These are phyloP conservation scores for Pinctada fucata DNA, from an alignment of 2,888 invertebrate genomes.

Conservation along the genomic window DNA sequence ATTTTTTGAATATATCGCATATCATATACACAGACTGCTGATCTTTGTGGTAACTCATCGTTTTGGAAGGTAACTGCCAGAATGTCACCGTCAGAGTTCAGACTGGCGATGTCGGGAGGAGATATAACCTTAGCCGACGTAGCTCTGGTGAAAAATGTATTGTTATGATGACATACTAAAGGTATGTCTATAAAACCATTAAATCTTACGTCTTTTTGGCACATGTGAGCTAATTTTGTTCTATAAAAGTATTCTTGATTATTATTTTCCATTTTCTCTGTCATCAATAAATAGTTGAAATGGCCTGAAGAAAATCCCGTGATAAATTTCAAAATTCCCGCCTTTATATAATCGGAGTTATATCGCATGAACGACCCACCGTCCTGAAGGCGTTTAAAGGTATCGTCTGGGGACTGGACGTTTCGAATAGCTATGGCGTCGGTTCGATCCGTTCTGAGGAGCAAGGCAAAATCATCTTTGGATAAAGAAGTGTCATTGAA, in stretches of 20 bases:
- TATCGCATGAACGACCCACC: background rate
- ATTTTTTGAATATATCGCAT: slow-evolving; percentile 63
- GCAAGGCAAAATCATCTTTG: slow-evolving; percentile 7
- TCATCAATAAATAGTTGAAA: slow-evolving; percentile 15
- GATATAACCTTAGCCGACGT: slow-evolving; percentile 96
- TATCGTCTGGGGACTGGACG: background rate
- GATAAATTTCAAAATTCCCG: slow-evolving; percentile 14
- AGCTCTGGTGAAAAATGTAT: slow-evolving; percentile 87
- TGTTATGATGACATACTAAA: slow-evolving; percentile 86
- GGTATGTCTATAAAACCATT: slow-evolving; percentile 99
- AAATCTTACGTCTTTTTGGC: slow-evolving; percentile 96
- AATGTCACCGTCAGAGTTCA: slow-evolving; percentile 54
- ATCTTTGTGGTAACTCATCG: slow-evolving; percentile 55
- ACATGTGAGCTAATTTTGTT: slow-evolving; percentile 94
- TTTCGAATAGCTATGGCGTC: background rate
- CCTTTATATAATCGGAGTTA: background rate
- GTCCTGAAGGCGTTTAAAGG: background rate
- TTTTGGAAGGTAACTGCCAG: slow-evolving; percentile 86
- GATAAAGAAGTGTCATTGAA: background rate
- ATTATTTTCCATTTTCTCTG: background rate
- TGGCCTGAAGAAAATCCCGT: slow-evolving; percentile 18
- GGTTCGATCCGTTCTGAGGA: background rate
- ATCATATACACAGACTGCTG: slow-evolving; percentile 68
- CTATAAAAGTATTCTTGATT: slow-evolving; percentile 13
- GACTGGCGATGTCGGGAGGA: slow-evolving; percentile 83